phyloP scores from a whole-genome alignment of 2,113 vertebrate genomes.

The Murina feae region DNA sequence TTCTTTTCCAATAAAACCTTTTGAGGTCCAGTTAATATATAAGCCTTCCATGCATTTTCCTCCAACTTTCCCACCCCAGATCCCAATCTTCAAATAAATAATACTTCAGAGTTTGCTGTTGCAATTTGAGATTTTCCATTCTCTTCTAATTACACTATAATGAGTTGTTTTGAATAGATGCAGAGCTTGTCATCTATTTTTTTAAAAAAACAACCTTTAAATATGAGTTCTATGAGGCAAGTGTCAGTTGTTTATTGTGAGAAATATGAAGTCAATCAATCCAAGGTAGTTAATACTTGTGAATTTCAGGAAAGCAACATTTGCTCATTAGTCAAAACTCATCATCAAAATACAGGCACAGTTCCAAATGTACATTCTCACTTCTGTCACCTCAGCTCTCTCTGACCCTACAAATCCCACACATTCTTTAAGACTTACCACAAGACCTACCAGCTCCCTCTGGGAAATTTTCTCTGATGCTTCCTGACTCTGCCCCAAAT shows the following conservation, averaged over 20 bases:
- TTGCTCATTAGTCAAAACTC: slow-evolving; percentile 5
- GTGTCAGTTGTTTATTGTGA: not conserved
- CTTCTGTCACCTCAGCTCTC: not conserved
- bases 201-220: not conserved
- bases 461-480: not conserved
- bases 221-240: not conserved
- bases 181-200: not conserved
- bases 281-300: not conserved
- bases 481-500: not conserved
- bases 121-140: not conserved
- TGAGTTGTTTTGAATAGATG: slow-evolving; percentile 1
- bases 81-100: not conserved
- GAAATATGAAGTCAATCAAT: not conserved
- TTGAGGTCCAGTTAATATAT: not conserved
- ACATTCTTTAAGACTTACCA: not conserved
- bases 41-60: not conserved
- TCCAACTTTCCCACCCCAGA: not conserved
- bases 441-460: not conserved
- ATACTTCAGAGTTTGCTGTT: not conserved
- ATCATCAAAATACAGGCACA: not conserved
- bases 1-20: not conserved
- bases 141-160: not conserved
- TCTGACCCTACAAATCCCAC: not conserved
- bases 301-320: not conserved
- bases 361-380: not conserved